Evolutionary conservation across 2,113 vertebrate genomes (phyloP), one percentile per base, ranked within the genome.

Genomic region (Pristiophorus japonicus): DNA sequence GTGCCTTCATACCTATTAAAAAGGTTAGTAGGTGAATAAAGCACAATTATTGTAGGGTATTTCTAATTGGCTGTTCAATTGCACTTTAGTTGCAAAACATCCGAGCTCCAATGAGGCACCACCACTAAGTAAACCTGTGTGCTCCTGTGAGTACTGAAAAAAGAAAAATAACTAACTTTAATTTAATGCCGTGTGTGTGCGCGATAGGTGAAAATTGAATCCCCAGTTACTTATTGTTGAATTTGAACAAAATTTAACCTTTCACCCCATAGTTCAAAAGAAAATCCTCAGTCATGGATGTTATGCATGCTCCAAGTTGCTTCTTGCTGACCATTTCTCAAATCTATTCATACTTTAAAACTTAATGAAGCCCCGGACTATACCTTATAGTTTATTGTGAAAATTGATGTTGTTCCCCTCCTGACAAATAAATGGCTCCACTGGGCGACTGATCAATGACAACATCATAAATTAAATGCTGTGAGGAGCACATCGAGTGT

Each of bases 351-450:
- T 65, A 63, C 34, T 62, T 38, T 73, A 45, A 94, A 47, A 51
- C 14, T 34, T 45, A 94, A 67, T 70, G 66, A 51, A 27, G 66
- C 3, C 27, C 27, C 7, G 27, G 27, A 0, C 51, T 90, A 3
- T 30, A 55, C 27, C 47, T 55, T 1, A 59, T 12, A 59, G 59
- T 90, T 90, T 90, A 73, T 47, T 73, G 93, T 24, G 6, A 30
- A 94, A 66, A 94, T 45, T 67, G 63, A 51, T 51, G 42, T 47
- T 94, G 66, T 47, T 94, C 42, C 27, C 66, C 20, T 27, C 27
- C 63, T 51, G 45, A 94, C 93, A 94, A 94, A 94, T 70, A 94
- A 94, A 70, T 30, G 45, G 92, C 24, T 70, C 65, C 22, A 51
- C 66, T 94, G 42, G 4, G 65, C 65, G 34, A 67, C 42, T 51